These are phyloP conservation scores for Apaloderma vittatum DNA, from an alignment of 2,113 vertebrate genomes.

Conservation along the genomic window DNA sequence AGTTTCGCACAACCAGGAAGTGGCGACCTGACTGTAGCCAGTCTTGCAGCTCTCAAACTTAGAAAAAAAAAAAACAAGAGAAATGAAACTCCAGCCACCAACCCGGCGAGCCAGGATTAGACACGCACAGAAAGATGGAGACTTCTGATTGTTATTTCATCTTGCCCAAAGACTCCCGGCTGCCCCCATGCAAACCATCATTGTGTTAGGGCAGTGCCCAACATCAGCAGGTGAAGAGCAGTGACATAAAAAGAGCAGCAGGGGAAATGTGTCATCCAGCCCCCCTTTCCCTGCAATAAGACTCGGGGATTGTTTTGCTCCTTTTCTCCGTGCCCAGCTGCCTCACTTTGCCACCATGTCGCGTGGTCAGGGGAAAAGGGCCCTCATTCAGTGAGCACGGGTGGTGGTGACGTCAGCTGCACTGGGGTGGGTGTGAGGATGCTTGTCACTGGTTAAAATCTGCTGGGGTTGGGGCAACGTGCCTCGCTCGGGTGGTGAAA, in stretches of 20 bases:
- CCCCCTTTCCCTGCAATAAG: not conserved
- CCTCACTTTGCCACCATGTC: accelerated
- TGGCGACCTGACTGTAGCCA: not conserved
- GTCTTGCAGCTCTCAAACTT: not conserved
- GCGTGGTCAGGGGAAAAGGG: not conserved
- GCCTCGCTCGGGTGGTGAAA: not conserved
- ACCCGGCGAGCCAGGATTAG: not conserved
- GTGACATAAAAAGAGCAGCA: not conserved
- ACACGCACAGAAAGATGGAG: not conserved
- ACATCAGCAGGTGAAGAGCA: not conserved
- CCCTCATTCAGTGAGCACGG: not conserved
- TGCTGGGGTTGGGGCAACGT: not conserved
- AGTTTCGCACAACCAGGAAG: not conserved
- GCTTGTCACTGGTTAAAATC: not conserved
- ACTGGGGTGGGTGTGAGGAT: accelerated
- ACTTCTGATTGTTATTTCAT: not conserved
- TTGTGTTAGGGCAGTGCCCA: not conserved
- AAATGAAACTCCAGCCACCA: not conserved
- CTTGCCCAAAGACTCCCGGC: not conserved
- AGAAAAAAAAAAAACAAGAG: not conserved
- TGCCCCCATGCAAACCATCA: not conserved
- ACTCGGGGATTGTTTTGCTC: not conserved
- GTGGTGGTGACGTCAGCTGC: accelerated
- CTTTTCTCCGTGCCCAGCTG: not conserved
- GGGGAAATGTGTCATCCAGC: not conserved